phyloP scores from a whole-genome alignment of 2,888 invertebrate species.

The Caenorhabditis sp. region DNA sequence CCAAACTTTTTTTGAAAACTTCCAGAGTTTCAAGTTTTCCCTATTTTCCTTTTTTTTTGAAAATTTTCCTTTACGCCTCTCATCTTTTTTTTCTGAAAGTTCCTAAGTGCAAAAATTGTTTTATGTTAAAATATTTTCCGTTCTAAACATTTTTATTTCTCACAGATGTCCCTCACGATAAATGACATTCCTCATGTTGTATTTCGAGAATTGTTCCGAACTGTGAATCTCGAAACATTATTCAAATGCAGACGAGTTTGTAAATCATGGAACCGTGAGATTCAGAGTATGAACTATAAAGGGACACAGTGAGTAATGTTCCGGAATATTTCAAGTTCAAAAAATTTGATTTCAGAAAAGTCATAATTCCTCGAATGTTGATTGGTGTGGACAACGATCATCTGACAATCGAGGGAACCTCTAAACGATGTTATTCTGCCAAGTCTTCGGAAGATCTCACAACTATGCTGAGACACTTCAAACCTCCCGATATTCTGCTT shows the following conservation, averaged over 20 bases:
- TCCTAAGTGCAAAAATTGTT: no score
- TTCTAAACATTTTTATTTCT: neutral
- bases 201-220: slow-evolving; percentile 21
- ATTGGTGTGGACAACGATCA: neutral
- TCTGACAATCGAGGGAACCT: neutral
- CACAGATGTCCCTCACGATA: neutral
- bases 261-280: slow-evolving; percentile 21
- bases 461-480: neutral
- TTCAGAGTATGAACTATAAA: slow-evolving; percentile 5
- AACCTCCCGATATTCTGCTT: neutral
- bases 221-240: slow-evolving; percentile 16
- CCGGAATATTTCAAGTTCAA: neutral
- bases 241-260: slow-evolving; percentile 22
- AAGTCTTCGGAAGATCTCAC: neutral
- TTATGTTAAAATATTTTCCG: no score
- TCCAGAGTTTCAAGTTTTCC: no score
- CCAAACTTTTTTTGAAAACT: no score
- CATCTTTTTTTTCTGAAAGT: no score
- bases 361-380: neutral
- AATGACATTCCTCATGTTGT: slow-evolving; percentile 11
- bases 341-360: neutral
- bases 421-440: neutral
- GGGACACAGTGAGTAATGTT: neutral
- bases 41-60: no score
- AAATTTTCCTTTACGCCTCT: no score